phyloP scores from a whole-genome alignment of 2,888 invertebrate species.

The Eilema caniola region DNA sequence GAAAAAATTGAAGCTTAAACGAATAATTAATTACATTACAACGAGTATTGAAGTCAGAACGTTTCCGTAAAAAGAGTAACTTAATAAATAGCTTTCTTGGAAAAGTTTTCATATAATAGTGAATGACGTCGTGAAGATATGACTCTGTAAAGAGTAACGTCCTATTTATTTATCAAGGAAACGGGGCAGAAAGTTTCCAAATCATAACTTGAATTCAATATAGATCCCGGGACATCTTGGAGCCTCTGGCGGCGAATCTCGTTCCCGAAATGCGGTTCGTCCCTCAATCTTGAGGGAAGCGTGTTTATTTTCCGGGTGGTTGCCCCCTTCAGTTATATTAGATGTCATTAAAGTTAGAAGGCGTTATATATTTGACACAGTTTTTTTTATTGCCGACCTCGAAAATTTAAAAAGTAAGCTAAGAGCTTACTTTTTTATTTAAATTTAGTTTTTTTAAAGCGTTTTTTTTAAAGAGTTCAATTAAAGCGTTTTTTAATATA shows the following conservation, averaged over 20 bases:
- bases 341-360: conserved; percentile 43
- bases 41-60: not conserved
- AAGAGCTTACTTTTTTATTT: no score
- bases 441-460: no score
- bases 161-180: conserved; percentile 55
- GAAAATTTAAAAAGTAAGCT: no score
- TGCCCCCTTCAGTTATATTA: conserved; percentile 66
- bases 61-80: not conserved
- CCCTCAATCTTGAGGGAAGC: conserved; percentile 66
- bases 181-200: conserved; percentile 66
- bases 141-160: conserved; percentile 44
- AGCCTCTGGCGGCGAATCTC: conserved; percentile 71
- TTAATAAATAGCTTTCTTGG: not conserved
- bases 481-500: not conserved
- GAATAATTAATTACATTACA: conserved; percentile 25
- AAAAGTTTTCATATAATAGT: conserved; percentile 26
- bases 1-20: conserved; percentile 20
- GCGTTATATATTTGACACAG: conserved; percentile 21
- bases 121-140: conserved; percentile 39
- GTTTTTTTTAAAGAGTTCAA: no score
- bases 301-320: conserved; percentile 79
- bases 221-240: conserved; percentile 62
- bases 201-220: conserved; percentile 79
- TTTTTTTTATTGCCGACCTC: conserved; percentile 19
- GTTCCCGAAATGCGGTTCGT: conserved; percentile 53